Percentiles rank a stretch among this genome's conserved stretches.
Conservation (phyloP, 2,113 vertebrate genomes). For the Myanophis thanlyinensis region DNA sequence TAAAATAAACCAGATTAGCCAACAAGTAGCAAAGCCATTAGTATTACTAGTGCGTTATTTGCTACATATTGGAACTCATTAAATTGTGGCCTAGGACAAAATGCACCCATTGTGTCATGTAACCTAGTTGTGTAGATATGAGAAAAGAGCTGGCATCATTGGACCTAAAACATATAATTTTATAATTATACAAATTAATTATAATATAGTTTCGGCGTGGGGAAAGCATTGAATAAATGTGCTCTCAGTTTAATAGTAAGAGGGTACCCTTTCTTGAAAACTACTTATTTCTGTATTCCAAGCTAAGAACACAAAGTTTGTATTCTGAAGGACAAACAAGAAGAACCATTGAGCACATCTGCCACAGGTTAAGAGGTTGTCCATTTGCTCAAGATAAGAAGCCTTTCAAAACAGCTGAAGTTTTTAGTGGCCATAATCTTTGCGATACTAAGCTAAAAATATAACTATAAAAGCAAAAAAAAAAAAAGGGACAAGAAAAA, state of each 20-base stretch:
- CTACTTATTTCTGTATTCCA: background rate
- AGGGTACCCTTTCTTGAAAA: background rate
- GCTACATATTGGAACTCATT: background rate
- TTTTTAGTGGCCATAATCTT: slow-evolving; percentile 10
- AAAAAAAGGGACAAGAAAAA: slow-evolving; percentile 4
- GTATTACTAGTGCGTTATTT: background rate
- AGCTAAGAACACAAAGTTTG: background rate
- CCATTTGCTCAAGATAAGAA: slow-evolving; percentile 14
- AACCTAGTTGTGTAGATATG: background rate
- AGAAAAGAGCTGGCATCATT: background rate
- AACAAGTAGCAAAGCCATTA: background rate
- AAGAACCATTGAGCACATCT: background rate
- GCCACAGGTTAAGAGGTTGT: background rate
- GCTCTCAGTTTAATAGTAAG: background rate
- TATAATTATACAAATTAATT: no score
- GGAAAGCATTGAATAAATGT: background rate
- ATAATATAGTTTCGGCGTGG: background rate
- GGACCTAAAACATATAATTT: background rate
- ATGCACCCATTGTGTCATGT: background rate
- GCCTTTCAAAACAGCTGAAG: background rate
- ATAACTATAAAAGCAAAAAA: slow-evolving; percentile 15
- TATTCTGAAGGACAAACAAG: background rate
- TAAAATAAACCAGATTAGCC: background rate
- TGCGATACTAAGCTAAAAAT: slow-evolving; percentile 22
- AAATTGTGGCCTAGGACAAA: no score